Conservation (phyloP, 1,140 invertebrate genomes). For the Lanistes nyassanus region DNA sequence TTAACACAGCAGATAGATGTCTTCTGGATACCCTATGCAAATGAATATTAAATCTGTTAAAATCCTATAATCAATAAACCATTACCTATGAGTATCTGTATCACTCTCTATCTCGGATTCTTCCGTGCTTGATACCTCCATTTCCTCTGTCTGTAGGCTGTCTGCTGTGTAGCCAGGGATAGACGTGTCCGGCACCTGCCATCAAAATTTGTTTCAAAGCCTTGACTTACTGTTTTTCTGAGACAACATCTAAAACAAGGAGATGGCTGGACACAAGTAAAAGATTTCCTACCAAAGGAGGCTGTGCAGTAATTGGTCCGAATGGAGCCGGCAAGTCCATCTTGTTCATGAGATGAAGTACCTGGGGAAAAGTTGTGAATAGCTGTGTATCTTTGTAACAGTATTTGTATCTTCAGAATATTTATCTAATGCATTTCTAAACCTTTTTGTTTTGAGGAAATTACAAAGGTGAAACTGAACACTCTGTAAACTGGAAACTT, state of each 20-base stretch:
- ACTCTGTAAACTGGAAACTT: too few species aligned
- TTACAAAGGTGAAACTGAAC: neutral
- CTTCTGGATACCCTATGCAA: too few species aligned
- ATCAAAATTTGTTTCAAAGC: neutral
- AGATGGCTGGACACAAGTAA: too few species aligned
- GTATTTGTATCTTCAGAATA: neutral
- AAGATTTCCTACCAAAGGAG: constrained; percentile 58
- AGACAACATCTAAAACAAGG: too few species aligned
- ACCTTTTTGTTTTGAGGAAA: neutral
- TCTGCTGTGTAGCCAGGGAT: neutral
- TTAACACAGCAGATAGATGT: too few species aligned
- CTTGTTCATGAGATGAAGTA: constrained; percentile 94
- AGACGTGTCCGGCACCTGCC: neutral
- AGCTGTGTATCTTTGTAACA: neutral
- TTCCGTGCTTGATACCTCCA: constrained; percentile 41
- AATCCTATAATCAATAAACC: too few species aligned
- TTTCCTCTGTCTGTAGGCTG: constrained; percentile 19
- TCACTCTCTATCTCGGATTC: constrained; percentile 86
- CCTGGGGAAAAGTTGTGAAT: constrained; percentile 51
- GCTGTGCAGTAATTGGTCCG: constrained; percentile 64
- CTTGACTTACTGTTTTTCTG: too few species aligned
- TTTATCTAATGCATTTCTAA: neutral
- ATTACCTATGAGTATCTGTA: constrained; percentile 64
- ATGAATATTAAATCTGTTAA: too few species aligned
- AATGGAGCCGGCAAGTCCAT: constrained; percentile 93